phyloP scores from a whole-genome alignment of 2,888 invertebrate genomes.

The Phyllotreta striolata region DNA sequence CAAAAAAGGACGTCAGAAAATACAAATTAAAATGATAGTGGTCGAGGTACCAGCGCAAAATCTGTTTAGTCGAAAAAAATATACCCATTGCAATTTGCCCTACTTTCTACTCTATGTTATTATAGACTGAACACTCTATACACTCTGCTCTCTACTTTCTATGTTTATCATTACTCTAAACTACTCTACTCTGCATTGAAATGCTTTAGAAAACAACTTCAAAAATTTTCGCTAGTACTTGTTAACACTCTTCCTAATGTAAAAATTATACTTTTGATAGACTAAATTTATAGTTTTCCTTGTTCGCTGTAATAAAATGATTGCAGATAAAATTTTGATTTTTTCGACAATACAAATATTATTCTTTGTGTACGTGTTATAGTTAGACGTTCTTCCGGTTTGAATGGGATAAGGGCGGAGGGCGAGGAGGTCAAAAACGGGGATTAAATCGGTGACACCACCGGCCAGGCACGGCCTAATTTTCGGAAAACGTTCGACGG shows the following conservation, averaged over 20 bases:
- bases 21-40: conserved; percentile 14
- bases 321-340: too few species aligned
- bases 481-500: conserved; percentile 23
- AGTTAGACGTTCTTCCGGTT: conserved; percentile 13
- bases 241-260: too few species aligned
- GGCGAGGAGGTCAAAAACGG: conserved; percentile 4
- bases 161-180: too few species aligned
- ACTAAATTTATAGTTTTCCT: too few species aligned
- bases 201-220: too few species aligned
- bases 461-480: conserved; percentile 31
- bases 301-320: too few species aligned
- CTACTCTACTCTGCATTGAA: too few species aligned
- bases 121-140: background rate
- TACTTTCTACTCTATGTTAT: too few species aligned
- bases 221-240: too few species aligned
- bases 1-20: conserved; percentile 8
- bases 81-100: background rate
- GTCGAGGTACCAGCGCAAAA: background rate
- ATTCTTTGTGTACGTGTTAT: background rate
- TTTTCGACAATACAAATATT: too few species aligned
- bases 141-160: too few species aligned
- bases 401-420: background rate
- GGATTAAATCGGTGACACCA: conserved; percentile 32
- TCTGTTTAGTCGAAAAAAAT: background rate
- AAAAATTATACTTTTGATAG: too few species aligned